Evolutionary conservation across 2,113 vertebrate species (phyloP), one percentile per base, ranked within the genome.

Genomic region (Prunella himalayana): DNA sequence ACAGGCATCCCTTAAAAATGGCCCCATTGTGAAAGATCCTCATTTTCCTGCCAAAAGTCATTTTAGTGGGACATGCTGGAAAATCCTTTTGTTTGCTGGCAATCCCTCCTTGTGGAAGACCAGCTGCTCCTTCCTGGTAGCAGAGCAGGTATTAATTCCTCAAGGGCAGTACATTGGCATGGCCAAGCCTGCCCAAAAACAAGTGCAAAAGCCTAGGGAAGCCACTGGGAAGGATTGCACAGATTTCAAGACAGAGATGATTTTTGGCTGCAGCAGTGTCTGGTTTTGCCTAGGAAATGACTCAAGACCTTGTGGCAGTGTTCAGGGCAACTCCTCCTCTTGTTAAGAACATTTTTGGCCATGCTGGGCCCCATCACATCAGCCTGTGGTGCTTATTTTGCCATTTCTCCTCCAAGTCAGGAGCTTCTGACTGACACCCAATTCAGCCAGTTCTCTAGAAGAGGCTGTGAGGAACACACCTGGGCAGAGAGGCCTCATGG

Each of bases 21-120:
- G 33, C 33, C 73, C 28, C 49, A 66, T 81, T 88, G 64, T 96
- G 76, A 94, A 78, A 25, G 47, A 70, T 37, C 86, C 47, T 83
- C 4, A 1, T 80, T 92, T 95, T 81, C 72, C 69, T 92, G 94
- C 88, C 94, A 94, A 59, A 94, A 93, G 91, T 81, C 19, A 73
- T 90, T 81, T 88, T 86, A 77, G 39, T 81, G 69, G 93, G 79
- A 94, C 61, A 68, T 37, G 28, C 35, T 96, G 64, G 90, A 94
- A 95, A 93, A 95, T 77, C 84, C 94, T 91, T 82, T 87, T 85
- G 39, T 80, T 93, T 90, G 44, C 44, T 93, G 90, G 87, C 71
- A 88, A 1, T 42, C 37, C 13, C 25, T 85, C 23, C 73, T 53
- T 37, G 31, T 86, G 85, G 54, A 96, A 95, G 71, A 86, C 24